A percentile compares a stretch with the other conserved stretches of the same genome.
Conservation (phyloP, 2,888 invertebrate species). For the Allacma fusca region DNA sequence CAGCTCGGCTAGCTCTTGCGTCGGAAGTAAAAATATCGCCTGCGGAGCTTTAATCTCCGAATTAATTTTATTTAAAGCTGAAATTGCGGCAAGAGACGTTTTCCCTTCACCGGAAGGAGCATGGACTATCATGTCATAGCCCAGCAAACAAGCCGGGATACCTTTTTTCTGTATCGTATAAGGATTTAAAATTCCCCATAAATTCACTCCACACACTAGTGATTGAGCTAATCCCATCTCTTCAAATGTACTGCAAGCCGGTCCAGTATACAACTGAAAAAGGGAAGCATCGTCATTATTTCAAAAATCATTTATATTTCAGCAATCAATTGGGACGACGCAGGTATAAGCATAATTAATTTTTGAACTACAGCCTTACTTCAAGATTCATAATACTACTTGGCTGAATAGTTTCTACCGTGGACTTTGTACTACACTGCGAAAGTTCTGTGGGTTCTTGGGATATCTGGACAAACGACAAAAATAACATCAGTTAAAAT, state of each 20-base stretch:
- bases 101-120: conserved; percentile 20
- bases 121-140: conserved; percentile 34
- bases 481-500: too few relatives aligned
- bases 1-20: conserved; percentile 19
- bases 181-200: conserved; percentile 29
- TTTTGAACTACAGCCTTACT: too few relatives aligned
- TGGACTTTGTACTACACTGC: not conserved
- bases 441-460: too few relatives aligned
- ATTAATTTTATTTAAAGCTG: conserved; percentile 30
- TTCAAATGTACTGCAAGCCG: conserved; percentile 24
- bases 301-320: too few relatives aligned
- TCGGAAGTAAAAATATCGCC: conserved; percentile 20
- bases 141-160: conserved; percentile 21
- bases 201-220: conserved; percentile 17
- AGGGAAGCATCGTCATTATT: not conserved
- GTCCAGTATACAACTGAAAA: conserved; percentile 23
- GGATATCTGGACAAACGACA: too few relatives aligned
- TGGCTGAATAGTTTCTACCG: not conserved
- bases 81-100: conserved; percentile 32
- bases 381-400: not conserved
- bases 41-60: conserved; percentile 16
- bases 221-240: conserved; percentile 25
- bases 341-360: too few relatives aligned
- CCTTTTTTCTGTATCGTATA: conserved; percentile 10
- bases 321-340: too few relatives aligned